Conservation (phyloP, 2,888 invertebrate genomes). For the Brachyopa scutellaris region DNA sequence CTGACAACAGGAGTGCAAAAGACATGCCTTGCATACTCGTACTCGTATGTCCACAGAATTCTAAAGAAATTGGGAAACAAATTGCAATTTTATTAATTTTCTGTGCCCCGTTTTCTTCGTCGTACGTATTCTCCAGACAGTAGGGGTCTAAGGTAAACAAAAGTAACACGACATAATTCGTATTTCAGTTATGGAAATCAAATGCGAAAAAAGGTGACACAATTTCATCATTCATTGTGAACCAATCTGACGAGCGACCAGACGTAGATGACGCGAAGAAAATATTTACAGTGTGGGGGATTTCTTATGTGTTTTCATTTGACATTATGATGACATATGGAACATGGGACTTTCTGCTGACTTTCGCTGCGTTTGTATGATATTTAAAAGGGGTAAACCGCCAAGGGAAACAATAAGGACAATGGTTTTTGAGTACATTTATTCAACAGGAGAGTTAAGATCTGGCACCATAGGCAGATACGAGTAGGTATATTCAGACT, state of each 20-base stretch:
- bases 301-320: not conserved
- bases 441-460: no score
- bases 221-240: constrained; percentile 17
- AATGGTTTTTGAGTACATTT: no score
- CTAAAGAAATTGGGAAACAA: not conserved
- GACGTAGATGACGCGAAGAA: no score
- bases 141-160: no score
- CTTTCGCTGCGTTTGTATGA: no score
- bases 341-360: not conserved
- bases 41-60: not conserved
- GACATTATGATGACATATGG: not conserved
- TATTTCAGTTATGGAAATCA: not conserved
- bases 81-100: not conserved
- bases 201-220: constrained; percentile 7
- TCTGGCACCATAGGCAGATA: no score
- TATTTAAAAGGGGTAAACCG: no score
- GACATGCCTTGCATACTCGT: constrained; percentile 25
- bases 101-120: no score
- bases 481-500: no score
- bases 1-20: not conserved
- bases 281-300: no score
- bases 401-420: no score
- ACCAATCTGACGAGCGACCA: not conserved
- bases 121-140: not conserved
- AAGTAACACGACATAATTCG: no score